These are phyloP conservation scores for Pteropus rufus DNA, from an alignment of 2,797 vertebrate species.

Conservation along the genomic window DNA sequence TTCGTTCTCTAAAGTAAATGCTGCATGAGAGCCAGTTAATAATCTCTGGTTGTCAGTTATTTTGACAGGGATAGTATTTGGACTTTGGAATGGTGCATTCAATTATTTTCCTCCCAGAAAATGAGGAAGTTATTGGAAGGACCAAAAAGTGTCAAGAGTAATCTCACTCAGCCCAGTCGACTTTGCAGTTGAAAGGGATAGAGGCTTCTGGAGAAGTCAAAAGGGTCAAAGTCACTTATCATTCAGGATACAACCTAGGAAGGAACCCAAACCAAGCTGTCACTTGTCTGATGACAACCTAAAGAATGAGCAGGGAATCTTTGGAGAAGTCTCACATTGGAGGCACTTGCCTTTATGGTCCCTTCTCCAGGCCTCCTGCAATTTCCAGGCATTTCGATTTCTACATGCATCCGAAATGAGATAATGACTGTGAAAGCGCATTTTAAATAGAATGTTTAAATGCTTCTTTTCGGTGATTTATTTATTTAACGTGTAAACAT, in stretches of 20 bases:
- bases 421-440: neutral
- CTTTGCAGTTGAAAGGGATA: neutral
- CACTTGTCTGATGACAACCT: neutral
- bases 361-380: neutral
- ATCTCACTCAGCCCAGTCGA: neutral
- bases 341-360: rapidly evolving
- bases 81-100: neutral
- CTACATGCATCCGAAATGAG: neutral
- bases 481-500: neutral
- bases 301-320: neutral
- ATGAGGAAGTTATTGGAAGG: neutral
- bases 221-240: neutral
- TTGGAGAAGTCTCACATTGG: rapidly evolving
- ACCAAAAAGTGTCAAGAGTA: neutral
- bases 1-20: constrained; percentile 51
- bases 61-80: constrained; percentile 17
- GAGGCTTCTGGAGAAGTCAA: neutral
- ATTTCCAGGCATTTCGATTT: neutral
- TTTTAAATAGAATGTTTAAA: neutral
- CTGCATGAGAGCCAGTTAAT: neutral
- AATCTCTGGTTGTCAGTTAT: neutral
- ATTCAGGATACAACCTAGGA: neutral
- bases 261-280: neutral
- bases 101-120: neutral
- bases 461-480: neutral